phyloP scores from a whole-genome alignment of 2,797 vertebrate species.

The Lepilemur ruficaudatus region DNA sequence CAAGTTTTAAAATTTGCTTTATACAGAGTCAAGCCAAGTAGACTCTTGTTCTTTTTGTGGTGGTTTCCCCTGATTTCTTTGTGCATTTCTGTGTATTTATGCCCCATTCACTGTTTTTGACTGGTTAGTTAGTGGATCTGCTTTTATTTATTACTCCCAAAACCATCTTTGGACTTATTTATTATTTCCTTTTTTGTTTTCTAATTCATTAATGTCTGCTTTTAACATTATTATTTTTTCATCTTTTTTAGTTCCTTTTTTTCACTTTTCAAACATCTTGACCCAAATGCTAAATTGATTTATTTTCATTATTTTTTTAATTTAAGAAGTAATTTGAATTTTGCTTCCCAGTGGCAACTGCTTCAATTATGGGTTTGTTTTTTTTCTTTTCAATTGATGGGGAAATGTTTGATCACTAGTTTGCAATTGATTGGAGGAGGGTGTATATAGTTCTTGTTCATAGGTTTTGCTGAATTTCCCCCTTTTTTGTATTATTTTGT shows the following conservation, averaged over 20 bases:
- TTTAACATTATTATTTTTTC: background rate
- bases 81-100: background rate
- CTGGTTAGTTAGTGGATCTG: background rate
- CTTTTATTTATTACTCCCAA: background rate
- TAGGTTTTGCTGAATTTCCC: background rate
- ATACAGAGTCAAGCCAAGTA: background rate
- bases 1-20: background rate
- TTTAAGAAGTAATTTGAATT: background rate
- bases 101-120: background rate
- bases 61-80: background rate
- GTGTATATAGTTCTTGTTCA: background rate
- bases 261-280: background rate
- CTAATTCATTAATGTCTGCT: background rate
- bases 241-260: background rate
- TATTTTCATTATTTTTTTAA: background rate
- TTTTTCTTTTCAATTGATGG: background rate
- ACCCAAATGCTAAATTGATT: background rate
- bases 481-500: background rate
- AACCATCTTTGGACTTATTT: background rate
- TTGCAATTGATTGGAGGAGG: background rate
- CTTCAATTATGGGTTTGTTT: background rate
- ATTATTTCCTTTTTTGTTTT: background rate
- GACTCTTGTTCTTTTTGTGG: background rate
- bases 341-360: background rate
- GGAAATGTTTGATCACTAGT: background rate